Evolutionary conservation across 2,113 vertebrate genomes (phyloP).

Genomic region (Hydrochoerus hydrochaeris): DNA sequence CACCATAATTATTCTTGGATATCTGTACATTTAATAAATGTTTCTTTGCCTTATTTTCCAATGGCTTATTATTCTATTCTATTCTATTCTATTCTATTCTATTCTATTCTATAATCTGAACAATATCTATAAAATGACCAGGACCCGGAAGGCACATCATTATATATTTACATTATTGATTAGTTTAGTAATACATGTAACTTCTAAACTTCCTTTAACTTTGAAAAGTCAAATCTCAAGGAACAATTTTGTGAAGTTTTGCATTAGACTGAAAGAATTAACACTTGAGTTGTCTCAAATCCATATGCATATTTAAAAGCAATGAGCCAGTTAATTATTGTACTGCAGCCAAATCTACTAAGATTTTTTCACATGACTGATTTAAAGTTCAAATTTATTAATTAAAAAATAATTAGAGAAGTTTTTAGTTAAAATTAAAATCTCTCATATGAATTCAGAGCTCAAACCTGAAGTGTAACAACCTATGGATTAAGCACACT

Average conservation of each 20-base stretch:
- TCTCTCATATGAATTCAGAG: slow-evolving; percentile 41
- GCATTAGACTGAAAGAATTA: not conserved
- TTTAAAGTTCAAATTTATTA: slow-evolving; percentile 63
- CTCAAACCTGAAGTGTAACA: not conserved
- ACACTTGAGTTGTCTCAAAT: slow-evolving; percentile 58
- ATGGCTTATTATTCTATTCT: not conserved
- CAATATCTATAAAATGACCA: not conserved
- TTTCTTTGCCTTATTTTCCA: not conserved
- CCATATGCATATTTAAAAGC: slow-evolving; percentile 55
- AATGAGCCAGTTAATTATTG: slow-evolving; percentile 62
- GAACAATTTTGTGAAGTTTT: slow-evolving; percentile 42
- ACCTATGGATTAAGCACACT: not conserved
- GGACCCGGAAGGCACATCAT: not conserved
- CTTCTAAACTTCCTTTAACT: not conserved
- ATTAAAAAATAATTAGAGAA: slow-evolving; percentile 64
- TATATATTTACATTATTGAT: not conserved
- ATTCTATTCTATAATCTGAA: not conserved
- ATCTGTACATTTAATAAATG: not conserved
- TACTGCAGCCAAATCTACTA: slow-evolving; percentile 55
- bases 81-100: too few species aligned
- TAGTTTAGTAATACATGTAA: not conserved
- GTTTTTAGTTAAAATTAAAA: slow-evolving; percentile 39
- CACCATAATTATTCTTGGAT: slow-evolving; percentile 1
- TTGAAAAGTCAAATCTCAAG: slow-evolving; percentile 18
- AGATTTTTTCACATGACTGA: slow-evolving; percentile 64